These are phyloP conservation scores for Nothoprocta perdicaria DNA, from an alignment of 2,113 vertebrate species.

Conservation along the genomic window DNA sequence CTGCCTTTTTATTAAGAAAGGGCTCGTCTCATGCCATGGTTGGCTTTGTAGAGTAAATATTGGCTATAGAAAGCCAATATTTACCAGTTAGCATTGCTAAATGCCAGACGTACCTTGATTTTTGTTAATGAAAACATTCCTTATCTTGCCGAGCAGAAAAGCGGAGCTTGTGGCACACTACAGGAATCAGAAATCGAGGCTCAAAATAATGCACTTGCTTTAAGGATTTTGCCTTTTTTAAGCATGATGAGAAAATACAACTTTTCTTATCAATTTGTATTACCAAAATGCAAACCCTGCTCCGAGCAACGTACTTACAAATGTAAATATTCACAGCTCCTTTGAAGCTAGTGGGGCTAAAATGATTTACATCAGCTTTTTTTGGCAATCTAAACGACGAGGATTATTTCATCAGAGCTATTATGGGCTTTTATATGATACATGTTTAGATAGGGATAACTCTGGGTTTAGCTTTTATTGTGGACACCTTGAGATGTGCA, in stretches of 20 bases:
- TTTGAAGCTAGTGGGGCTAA: not conserved
- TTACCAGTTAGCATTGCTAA: constrained; percentile 15
- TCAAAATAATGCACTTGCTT: not conserved
- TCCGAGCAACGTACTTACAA: constrained; percentile 2
- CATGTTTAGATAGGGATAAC: constrained; percentile 9
- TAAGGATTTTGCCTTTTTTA: constrained; percentile 6
- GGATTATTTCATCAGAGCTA: constrained; percentile 37
- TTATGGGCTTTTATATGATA: not conserved
- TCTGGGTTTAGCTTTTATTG: not conserved
- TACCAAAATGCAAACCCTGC: constrained; percentile 8
- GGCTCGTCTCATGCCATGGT: not conserved
- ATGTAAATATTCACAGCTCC: not conserved
- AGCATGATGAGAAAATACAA: not conserved
- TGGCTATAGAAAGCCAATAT: not conserved
- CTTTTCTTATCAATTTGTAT: not conserved
- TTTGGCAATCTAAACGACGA: constrained; percentile 39
- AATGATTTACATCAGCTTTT: not conserved
- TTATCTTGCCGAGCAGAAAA: constrained; percentile 38
- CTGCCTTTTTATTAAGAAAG: not conserved
- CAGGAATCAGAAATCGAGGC: not conserved
- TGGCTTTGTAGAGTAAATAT: not conserved
- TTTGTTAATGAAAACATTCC: constrained; percentile 7
- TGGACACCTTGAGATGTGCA: constrained; percentile 2
- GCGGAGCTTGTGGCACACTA: not conserved
- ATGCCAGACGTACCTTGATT: not conserved